Conservation (phyloP, 2,888 invertebrate genomes). For the Harmothoe impar region DNA sequence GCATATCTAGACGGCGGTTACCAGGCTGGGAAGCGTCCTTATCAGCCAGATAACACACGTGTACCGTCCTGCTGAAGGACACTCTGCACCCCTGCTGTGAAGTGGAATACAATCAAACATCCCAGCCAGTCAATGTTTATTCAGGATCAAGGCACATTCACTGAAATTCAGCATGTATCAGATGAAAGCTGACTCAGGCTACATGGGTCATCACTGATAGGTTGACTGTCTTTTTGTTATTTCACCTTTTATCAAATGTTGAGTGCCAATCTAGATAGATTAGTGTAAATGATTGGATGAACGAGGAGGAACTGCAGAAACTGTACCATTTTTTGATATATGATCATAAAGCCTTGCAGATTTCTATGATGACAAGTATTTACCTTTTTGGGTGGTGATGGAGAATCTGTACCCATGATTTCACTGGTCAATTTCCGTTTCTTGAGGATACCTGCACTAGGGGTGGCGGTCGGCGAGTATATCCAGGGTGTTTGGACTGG, state of each 20-base stretch:
- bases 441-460: slow-evolving; percentile 80
- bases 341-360: too few species aligned
- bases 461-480: slow-evolving; percentile 79
- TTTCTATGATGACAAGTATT: neutral
- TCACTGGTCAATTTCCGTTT: slow-evolving; percentile 73
- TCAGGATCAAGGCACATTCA: too few species aligned
- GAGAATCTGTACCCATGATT: slow-evolving; percentile 70
- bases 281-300: too few species aligned
- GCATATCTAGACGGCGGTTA: slow-evolving; percentile 70
- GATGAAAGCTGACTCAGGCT: too few species aligned
- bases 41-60: slow-evolving; percentile 67
- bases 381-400: slow-evolving; percentile 79
- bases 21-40: slow-evolving; percentile 64
- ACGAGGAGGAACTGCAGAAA: too few species aligned
- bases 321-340: too few species aligned
- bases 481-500: slow-evolving; percentile 69
- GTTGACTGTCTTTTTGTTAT: too few species aligned
- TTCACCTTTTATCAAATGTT: too few species aligned
- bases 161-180: too few species aligned
- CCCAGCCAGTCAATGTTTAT: too few species aligned
- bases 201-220: too few species aligned
- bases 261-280: too few species aligned
- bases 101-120: neutral
- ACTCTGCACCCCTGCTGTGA: slow-evolving; percentile 78
- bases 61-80: slow-evolving; percentile 80